Base-by-base conservation (phyloP, 2,113 vertebrate species). In the Prunella himalayana region DNA sequence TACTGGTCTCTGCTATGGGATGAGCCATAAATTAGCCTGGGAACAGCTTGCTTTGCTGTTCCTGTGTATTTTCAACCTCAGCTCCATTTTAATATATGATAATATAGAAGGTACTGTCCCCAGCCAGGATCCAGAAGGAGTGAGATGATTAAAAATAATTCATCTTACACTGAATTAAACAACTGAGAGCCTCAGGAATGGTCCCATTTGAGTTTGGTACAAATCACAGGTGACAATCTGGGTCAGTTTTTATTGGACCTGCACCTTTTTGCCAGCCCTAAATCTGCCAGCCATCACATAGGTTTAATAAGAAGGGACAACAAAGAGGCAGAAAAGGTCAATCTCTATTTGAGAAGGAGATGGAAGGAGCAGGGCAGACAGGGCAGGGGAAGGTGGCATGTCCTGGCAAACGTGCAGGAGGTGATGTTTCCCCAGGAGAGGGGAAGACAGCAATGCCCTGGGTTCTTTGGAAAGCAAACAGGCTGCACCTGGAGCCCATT, bases 71-170 rank as follows among this genome's bases (percentile, higher is more conserved):
- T 90, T 93, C 94, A 92, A 88, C 85, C 88, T 78, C 79, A 78
- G 73, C 71, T 94, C 88, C 92, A 60, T 93, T 88, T 95, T 96
- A 96, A 90, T 86, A 42, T 92, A 90, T 88, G 92, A 64, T 88
- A 96, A 96, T 96, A 90, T 73, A 88, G 85, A 92, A 2, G 0
- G 42, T 68, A 83, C 44, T 88, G 79, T 94, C 94, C 86, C 94
- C 61, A 93, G 94, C 82, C 79, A 86, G 92, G 76, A 88, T 76
- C 82, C 90, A 94, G 90, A 51, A 97, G 79, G 90, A 94, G 64
- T 77, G 68, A 95, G 79, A 86, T 96, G 93, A 96, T 96, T 93
- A 96, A 96, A 96, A 97, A 96, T 96, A 96, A 96, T 94, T 95
- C 88, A 94, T 96, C 88, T 95, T 96, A 92, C 47, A 84, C 47